Base-by-base conservation (phyloP, 2,797 vertebrate genomes). In the Tiaroga cobitis region DNA sequence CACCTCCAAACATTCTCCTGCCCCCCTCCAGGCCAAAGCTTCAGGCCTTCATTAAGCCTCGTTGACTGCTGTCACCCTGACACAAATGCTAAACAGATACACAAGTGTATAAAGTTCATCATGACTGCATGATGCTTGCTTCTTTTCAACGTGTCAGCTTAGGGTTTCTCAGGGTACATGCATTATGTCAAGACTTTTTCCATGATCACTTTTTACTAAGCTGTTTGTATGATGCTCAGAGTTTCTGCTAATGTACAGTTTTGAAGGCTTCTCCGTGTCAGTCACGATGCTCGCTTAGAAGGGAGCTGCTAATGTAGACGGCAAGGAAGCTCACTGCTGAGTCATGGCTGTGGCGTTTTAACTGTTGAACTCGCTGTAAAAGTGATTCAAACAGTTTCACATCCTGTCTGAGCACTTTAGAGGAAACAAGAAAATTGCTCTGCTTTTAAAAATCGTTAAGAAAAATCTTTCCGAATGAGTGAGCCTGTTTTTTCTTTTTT, bases 1-100 rank as follows among this genome's bases (percentile, higher is more conserved):
- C 89, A 90, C 90, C 87, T 88, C 85, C 86, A 89, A 87, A 87
- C 88, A 90, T 85, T 86, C 81, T 63, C 37, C 69, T 81, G 85
- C 84, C 74, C 89, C 86, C 76, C 87, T 83, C 82, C 87, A 74
- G 81, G 86, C 87, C 72, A 83, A 85, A 88, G 84, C 90, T 87
- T 85, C 86, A 84, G 84, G 90, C 80, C 88, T 89, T 90, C 88
- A 90, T 91, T 90, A 91, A 89, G 75, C 82, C 89, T 88, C 63
- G 69, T 87, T 80, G 85, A 83, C 84, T 87, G 81, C 84, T 87
- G 86, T 89, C 87, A 88, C 59, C 82, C 87, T 85, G 88, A 90
- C 90, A 86, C 76, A 87, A 78, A 89, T 87, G 85, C 87, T 90
- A 69, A 86, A 85, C 90, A 89, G 89, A 84, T n/a, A 79, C 74